Evolutionary conservation across 1,140 invertebrate genomes (phyloP).

Genomic region (Heliconius hewitsoni): DNA sequence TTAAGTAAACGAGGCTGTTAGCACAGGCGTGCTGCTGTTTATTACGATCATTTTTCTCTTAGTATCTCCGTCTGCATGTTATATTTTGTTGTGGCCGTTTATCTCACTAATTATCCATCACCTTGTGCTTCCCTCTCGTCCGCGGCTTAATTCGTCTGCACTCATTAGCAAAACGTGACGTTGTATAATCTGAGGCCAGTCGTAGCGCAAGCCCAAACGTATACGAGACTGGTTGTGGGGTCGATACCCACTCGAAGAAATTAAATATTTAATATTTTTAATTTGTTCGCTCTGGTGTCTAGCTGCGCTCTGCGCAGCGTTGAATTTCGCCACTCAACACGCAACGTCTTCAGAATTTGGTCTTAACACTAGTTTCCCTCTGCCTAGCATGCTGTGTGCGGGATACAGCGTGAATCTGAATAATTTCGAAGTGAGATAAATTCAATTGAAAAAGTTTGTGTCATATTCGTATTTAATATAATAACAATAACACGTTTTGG

Average conservation of each 20-base stretch:
- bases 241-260: too few species aligned
- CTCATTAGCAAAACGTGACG: neutral
- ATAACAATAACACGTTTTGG: neutral
- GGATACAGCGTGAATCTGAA: too few species aligned
- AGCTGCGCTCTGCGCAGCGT: too few species aligned
- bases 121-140: conserved; percentile 6
- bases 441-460: neutral
- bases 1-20: neutral
- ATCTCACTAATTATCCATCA: neutral
- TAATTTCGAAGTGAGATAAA: neutral
- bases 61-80: neutral
- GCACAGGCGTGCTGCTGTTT: neutral
- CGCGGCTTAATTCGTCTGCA: neutral
- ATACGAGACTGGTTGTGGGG: too few species aligned
- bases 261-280: too few species aligned
- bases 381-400: too few species aligned
- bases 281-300: too few species aligned
- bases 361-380: too few species aligned
- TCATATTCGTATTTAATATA: neutral
- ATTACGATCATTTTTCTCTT: neutral
- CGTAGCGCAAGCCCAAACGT: too few species aligned
- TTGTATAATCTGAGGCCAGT: neutral
- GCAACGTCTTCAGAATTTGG: too few species aligned
- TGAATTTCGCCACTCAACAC: too few species aligned
- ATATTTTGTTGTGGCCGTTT: conserved; percentile 7